Evolutionary conservation across 1,140 invertebrate species (phyloP).

Genomic region (Zaprionus ghesquierei): DNA sequence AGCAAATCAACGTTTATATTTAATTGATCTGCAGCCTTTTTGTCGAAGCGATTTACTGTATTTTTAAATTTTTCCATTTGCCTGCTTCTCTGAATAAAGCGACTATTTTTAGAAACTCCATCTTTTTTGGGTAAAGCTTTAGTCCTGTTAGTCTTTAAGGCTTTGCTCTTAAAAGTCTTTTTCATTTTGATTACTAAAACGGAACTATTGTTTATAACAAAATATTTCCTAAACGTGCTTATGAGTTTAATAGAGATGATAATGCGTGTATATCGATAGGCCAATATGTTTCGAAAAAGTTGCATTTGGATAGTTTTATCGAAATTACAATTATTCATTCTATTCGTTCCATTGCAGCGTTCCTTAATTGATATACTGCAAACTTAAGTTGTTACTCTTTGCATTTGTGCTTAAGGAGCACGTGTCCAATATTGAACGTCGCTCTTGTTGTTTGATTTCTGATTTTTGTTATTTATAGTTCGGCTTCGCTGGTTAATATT

Average conservation of each 20-base stretch:
- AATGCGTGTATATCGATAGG: background rate
- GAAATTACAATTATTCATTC: no score
- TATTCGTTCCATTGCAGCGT: no score
- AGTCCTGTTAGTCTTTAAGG: background rate
- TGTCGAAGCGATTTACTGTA: slow-evolving; percentile 21
- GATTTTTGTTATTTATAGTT: background rate
- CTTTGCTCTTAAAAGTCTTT: background rate
- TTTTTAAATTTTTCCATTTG: slow-evolving; percentile 64
- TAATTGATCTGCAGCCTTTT: slow-evolving; percentile 16
- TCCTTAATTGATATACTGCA: no score
- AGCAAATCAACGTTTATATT: slow-evolving; percentile 18
- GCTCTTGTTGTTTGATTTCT: background rate
- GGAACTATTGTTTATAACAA: background rate
- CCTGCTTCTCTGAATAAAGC: slow-evolving; percentile 63
- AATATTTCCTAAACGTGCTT: background rate
- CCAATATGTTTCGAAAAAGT: no score
- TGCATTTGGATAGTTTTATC: no score
- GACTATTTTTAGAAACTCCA: slow-evolving; percentile 53
- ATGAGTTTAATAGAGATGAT: background rate
- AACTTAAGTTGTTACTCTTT: no score
- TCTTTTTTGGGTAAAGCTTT: background rate
- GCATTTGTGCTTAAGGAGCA: no score
- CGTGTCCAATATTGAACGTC: no score
- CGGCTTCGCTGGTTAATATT: background rate
- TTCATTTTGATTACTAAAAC: slow-evolving; percentile 10